These are phyloP conservation scores for Dasypogon diadema DNA, from an alignment of 2,888 invertebrate genomes.

Conservation along the genomic window DNA sequence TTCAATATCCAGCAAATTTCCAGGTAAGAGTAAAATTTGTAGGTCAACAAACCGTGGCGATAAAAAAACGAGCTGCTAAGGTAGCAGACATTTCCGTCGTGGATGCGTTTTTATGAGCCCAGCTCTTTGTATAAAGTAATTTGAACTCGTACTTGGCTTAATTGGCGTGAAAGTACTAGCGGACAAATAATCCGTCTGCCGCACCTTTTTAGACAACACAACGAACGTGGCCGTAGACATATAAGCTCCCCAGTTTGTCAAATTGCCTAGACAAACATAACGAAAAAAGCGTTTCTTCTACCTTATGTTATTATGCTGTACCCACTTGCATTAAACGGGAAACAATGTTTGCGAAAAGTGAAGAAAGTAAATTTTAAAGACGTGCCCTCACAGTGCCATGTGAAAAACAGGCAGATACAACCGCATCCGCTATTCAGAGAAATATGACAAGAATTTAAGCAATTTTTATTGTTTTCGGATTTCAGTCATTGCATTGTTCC, in stretches of 20 bases:
- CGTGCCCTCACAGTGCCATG: too few relatives aligned
- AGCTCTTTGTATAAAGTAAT: background rate
- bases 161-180: background rate
- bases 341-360: background rate
- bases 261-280: background rate
- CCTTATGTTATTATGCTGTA: background rate
- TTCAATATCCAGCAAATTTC: background rate
- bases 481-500: too few relatives aligned
- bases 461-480: too few relatives aligned
- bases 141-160: background rate
- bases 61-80: background rate
- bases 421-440: too few relatives aligned
- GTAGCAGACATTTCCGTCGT: background rate
- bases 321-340: background rate
- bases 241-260: background rate
- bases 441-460: too few relatives aligned
- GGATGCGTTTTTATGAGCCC: background rate
- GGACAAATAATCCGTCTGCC: background rate
- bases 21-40: conserved; percentile 5
- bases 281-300: background rate
- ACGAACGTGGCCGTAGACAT: background rate
- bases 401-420: too few relatives aligned
- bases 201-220: background rate
- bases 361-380: background rate
- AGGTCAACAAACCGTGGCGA: background rate